Evolutionary conservation across 1,140 invertebrate species (phyloP).

Genomic region (Ceratoteleas bidentatus): DNA sequence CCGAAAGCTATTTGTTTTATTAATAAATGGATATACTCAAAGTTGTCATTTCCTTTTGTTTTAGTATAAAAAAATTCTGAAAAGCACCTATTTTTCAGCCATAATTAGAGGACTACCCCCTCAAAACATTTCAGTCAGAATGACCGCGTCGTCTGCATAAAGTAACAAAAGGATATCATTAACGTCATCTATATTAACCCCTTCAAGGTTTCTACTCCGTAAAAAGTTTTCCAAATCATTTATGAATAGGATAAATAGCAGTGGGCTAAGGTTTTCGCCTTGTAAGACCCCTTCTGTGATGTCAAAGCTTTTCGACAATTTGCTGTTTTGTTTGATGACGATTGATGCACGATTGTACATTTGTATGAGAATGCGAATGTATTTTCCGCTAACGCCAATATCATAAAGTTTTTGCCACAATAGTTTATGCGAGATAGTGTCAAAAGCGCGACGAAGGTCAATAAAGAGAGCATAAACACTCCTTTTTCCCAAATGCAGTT

Average conservation of each 20-base stretch:
- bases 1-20: no score
- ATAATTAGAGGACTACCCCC: no score
- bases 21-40: no score
- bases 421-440: constrained; percentile 48
- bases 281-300: constrained; percentile 59
- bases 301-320: constrained; percentile 5
- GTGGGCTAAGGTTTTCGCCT: constrained; percentile 54
- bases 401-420: constrained; percentile 56
- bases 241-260: constrained; percentile 59
- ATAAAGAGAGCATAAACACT: constrained; percentile 26
- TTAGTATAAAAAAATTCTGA: no score
- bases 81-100: no score
- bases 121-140: not conserved
- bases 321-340: constrained; percentile 21
- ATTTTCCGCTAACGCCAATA: constrained; percentile 56
- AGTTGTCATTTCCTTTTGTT: no score
- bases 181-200: constrained; percentile 1
- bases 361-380: constrained; percentile 43
- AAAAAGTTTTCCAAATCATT: constrained; percentile 52
- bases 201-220: not conserved
- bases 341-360: constrained; percentile 56
- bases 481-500: not conserved
- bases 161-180: not conserved
- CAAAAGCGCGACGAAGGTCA: constrained; percentile 34
- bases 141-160: constrained; percentile 1